Evolutionary conservation across 2,888 invertebrate species (phyloP).

Genomic region (Drosophila niveifrons): DNA sequence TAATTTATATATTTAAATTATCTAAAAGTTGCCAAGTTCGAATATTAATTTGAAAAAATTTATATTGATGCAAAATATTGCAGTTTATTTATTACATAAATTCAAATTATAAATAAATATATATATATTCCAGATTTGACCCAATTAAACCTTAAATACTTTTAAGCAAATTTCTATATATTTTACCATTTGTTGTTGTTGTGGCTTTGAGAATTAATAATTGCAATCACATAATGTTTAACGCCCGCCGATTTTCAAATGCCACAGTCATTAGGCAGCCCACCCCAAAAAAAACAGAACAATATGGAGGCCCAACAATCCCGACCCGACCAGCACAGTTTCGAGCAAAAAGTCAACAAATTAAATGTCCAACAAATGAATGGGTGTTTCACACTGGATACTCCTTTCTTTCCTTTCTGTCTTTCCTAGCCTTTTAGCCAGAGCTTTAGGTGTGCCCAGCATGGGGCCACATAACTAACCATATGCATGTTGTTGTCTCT

Average conservation of each 20-base stretch:
- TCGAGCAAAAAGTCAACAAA: slow-evolving; percentile 60
- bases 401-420: slow-evolving; percentile 38
- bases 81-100: background rate
- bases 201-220: slow-evolving; percentile 43
- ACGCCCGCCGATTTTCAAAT: slow-evolving; percentile 43
- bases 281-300: slow-evolving; percentile 10
- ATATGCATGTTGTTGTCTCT: slow-evolving; percentile 61
- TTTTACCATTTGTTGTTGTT: background rate
- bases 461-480: slow-evolving; percentile 58
- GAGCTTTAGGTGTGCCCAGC: slow-evolving; percentile 71
- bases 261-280: slow-evolving; percentile 69
- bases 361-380: slow-evolving; percentile 53
- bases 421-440: background rate
- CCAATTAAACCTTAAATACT: background rate
- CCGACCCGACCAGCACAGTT: slow-evolving; percentile 1
- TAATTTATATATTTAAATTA: too few species aligned
- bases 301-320: slow-evolving; percentile 2
- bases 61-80: too few species aligned
- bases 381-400: slow-evolving; percentile 29
- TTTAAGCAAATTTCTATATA: background rate
- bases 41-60: too few species aligned
- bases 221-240: slow-evolving; percentile 67
- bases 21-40: too few species aligned
- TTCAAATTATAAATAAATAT: too few species aligned
- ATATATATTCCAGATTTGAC: background rate